Base-by-base conservation (phyloP, 2,797 vertebrate species). In the Anguilla anguilla region DNA sequence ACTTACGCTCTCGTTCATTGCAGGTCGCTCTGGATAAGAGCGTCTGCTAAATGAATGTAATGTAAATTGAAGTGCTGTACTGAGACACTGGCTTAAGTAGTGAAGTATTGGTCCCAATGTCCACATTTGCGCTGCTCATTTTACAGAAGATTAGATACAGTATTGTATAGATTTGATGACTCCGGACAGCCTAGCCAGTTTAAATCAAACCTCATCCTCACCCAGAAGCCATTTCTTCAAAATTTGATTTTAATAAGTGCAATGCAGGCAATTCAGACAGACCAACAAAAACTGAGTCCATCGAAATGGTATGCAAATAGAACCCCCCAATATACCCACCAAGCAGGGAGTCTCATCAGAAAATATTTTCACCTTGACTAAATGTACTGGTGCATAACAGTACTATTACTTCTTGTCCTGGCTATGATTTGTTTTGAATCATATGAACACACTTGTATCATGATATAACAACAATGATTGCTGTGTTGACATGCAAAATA, bases 1-100 rank as follows among this genome's bases (percentile, higher is more conserved):
- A 69, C 64, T 69, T 69, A 69, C 28, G 64, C 1, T 69, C 64
- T 69, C 64, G n/a, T 69, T 69, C 64, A 69, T 69, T 69, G 64
- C 64, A 28, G 25, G 64, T n/a, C 0, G 64, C 64, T 28, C 64
- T 69, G 64, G 64, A 69, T 69, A 69, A 69, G 64, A 69, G 64
- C 64, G 64, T 28, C n/a, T n/a, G 25, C 64, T 69, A 69, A 69
- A 69, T n/a, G 64, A 69, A 69, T n/a, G 25, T 69, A 69, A 69
- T 69, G 64, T 69, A 69, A 69, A 69, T 69, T 69, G 64, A 69
- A 69, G 64, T 69, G 64, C 64, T 25, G 64, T 69, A n/a, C 6
- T 69, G 64, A 69, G 28, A 69, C 64, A 28, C 64, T 69, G 64
- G 25, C 64, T 69, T n/a, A 69, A 69, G 64, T 69, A 69, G 25